Percentiles rank a stretch among this genome's conserved stretches.
Conservation (phyloP, 2,797 vertebrate genomes). For the Paratrypauchen microcephalus region DNA sequence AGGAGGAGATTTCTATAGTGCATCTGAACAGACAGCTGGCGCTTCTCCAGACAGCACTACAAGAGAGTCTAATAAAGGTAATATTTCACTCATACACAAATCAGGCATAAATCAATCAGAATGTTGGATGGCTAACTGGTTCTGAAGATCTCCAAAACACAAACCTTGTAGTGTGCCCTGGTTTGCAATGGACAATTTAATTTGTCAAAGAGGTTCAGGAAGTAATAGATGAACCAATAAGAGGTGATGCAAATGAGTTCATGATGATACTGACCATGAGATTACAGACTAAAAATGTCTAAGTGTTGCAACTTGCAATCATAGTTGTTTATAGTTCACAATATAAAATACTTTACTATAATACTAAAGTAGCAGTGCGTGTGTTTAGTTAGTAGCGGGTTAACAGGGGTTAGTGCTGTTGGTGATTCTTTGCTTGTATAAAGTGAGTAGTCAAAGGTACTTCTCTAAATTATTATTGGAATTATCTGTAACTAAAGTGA, state of each 20-base stretch:
- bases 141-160: constrained; percentile 39
- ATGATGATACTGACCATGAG: no score
- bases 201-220: not conserved
- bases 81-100: constrained; percentile 1
- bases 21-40: constrained; percentile 67
- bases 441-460: no score
- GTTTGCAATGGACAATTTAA: not conserved
- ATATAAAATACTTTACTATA: no score
- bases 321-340: no score
- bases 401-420: no score
- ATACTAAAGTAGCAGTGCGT: no score
- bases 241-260: not conserved
- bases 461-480: no score
- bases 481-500: no score
- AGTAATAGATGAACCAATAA: not conserved
- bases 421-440: no score
- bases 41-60: constrained; percentile 64
- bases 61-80: constrained; percentile 55
- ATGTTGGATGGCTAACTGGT: constrained; percentile 26
- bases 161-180: not conserved
- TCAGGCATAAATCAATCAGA: constrained; percentile 28
- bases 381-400: no score
- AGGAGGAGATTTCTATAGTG: constrained; percentile 76
- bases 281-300: no score
- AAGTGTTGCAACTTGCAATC: no score